phyloP scores from a whole-genome alignment of 2,797 vertebrate genomes.

The Neosilurus hyrtlii region DNA sequence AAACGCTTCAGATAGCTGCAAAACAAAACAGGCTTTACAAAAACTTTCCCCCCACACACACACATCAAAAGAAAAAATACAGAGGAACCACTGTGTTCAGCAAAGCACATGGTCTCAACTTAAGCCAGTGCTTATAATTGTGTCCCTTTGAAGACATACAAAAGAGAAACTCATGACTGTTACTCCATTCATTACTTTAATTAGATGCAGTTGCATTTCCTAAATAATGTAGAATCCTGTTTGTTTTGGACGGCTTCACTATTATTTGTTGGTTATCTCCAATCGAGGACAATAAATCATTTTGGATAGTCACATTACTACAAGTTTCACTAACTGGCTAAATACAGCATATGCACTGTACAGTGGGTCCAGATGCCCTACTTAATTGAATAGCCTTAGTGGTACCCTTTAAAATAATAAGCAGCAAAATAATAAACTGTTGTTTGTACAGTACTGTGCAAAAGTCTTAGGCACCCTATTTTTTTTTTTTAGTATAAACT shows the following conservation, averaged over 20 bases:
- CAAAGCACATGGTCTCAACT: neutral
- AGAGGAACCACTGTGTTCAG: neutral
- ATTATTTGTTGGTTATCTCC: neutral
- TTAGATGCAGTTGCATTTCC: neutral
- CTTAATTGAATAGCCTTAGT: neutral
- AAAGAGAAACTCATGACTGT: neutral
- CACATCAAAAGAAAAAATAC: neutral
- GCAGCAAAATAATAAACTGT: too few species aligned
- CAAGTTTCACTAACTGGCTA: neutral
- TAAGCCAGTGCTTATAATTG: neutral
- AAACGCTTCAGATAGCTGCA: conserved; percentile 94
- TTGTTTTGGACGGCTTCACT: neutral
- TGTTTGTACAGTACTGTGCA: neutral
- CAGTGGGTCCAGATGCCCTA: neutral
- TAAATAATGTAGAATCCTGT: neutral
- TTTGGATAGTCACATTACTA: neutral
- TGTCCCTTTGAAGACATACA: neutral
- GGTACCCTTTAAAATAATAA: neutral
- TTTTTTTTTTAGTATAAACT: too few species aligned
- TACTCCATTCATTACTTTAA: neutral
- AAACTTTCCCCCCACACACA: too few species aligned
- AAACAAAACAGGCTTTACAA: neutral
- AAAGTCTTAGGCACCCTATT: too few species aligned
- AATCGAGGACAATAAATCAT: neutral
- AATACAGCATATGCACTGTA: neutral